phyloP scores from a whole-genome alignment of 2,113 vertebrate genomes.

The Lycaon pictus region DNA sequence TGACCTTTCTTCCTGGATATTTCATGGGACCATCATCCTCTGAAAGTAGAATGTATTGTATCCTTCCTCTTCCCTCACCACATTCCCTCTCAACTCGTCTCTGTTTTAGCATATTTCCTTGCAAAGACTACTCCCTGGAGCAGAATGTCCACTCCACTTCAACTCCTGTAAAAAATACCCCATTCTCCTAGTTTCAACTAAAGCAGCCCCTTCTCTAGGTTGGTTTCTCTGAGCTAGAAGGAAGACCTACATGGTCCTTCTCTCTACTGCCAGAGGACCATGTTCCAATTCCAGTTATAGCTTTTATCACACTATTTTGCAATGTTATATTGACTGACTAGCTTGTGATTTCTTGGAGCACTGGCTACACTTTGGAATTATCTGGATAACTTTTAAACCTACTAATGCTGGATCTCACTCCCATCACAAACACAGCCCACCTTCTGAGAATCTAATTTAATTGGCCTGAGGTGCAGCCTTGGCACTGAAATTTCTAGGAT shows the following conservation, averaged over 20 bases:
- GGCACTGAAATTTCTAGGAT: background rate
- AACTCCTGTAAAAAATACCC: background rate
- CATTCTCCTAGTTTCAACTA: background rate
- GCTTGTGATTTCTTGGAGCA: background rate
- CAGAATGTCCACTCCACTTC: background rate
- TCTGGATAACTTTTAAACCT: background rate
- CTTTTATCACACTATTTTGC: background rate
- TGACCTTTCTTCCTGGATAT: background rate
- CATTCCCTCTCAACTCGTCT: background rate
- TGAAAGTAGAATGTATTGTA: background rate
- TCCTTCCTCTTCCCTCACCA: background rate
- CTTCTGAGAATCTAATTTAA: background rate
- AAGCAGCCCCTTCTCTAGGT: background rate
- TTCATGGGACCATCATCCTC: background rate
- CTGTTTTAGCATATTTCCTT: background rate
- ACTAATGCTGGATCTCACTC: background rate
- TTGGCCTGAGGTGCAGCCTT: background rate
- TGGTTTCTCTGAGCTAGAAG: background rate
- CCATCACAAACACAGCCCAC: background rate
- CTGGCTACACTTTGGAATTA: background rate
- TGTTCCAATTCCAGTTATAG: background rate
- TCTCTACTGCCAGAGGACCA: background rate
- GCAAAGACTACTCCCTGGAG: background rate
- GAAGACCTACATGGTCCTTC: background rate
- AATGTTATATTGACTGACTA: background rate